Evolutionary conservation across 35 echinoderm and acorn worm species (phyloP).

Genomic region (Nesometra sesokonis): DNA sequence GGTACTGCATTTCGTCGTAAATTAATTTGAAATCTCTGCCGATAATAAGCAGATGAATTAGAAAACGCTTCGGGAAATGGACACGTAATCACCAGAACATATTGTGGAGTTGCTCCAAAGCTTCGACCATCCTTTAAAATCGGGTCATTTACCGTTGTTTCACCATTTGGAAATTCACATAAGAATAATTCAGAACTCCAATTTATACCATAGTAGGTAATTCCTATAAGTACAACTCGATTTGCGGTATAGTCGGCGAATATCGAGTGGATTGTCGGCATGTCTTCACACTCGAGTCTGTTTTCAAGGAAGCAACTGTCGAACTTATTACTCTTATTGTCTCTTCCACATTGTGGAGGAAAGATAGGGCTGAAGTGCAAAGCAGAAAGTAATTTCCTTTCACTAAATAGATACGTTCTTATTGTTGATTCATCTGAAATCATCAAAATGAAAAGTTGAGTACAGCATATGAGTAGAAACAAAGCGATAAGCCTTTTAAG

Average conservation of each 20-base stretch:
- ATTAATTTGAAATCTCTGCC: neutral
- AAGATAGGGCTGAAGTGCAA: too few species aligned
- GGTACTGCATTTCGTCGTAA: conserved; percentile 10
- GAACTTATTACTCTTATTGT: too few species aligned
- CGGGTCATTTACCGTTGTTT: conserved; percentile 34
- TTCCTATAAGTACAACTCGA: conserved; percentile 54
- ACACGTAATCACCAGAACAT: conserved; percentile 55
- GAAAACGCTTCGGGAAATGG: conserved; percentile 23
- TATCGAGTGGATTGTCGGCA: conserved; percentile 83
- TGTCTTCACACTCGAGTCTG: conserved; percentile 8
- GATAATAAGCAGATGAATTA: neutral
- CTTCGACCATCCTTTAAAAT: conserved; percentile 54
- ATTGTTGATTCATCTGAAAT: too few species aligned
- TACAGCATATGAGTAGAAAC: too few species aligned
- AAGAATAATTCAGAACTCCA: conserved; percentile 49
- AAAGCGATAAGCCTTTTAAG: too few species aligned
- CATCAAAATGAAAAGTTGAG: too few species aligned
- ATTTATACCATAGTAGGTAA: conserved; percentile 21
- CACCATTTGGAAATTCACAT: conserved; percentile 63
- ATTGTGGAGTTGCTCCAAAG: conserved; percentile 76
- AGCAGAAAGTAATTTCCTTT: too few species aligned
- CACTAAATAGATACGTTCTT: too few species aligned
- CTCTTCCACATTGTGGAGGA: too few species aligned
- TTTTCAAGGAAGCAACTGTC: conserved; percentile 17
- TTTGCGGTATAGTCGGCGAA: conserved; percentile 46